Evolutionary conservation across 2,888 invertebrate genomes (phyloP).

Genomic region (Volucella bombylans): DNA sequence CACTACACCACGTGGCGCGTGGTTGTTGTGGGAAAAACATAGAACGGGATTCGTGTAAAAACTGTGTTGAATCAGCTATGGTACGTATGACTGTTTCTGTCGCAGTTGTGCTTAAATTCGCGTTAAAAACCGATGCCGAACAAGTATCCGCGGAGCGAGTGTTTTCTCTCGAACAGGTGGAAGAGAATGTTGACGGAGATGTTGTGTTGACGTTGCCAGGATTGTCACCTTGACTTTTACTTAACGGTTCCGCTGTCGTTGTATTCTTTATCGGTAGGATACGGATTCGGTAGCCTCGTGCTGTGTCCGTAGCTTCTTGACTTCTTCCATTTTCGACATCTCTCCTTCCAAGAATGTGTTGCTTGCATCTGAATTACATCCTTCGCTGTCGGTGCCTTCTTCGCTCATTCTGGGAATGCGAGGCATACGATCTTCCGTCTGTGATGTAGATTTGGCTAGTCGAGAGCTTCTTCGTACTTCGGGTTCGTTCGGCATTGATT

Average conservation of each 20-base stretch:
- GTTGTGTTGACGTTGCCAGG: too few species aligned
- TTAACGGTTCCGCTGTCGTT: too few species aligned
- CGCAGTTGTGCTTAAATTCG: too few species aligned
- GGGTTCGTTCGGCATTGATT: background rate
- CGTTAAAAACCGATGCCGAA: too few species aligned
- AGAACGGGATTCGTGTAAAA: background rate
- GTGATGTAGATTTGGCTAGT: background rate
- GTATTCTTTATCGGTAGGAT: too few species aligned
- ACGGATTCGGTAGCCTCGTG: too few species aligned
- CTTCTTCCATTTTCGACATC: conserved; percentile 6
- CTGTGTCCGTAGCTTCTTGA: background rate
- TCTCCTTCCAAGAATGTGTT: background rate
- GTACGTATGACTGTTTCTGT: conserved; percentile 11
- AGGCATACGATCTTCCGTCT: background rate
- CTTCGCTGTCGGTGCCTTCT: conserved; percentile 8
- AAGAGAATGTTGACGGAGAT: too few species aligned
- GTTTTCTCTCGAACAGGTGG: background rate
- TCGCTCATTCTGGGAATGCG: background rate
- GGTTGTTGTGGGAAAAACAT: conserved; percentile 27
- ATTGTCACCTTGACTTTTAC: too few species aligned
- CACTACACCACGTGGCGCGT: conserved; percentile 4
- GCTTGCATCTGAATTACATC: conserved; percentile 1
- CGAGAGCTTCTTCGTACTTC: conserved; percentile 1
- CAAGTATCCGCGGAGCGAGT: conserved; percentile 4
- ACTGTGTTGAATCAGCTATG: conserved; percentile 3